Conservation (phyloP, 1,140 invertebrate genomes). For the Nebria ingens region DNA sequence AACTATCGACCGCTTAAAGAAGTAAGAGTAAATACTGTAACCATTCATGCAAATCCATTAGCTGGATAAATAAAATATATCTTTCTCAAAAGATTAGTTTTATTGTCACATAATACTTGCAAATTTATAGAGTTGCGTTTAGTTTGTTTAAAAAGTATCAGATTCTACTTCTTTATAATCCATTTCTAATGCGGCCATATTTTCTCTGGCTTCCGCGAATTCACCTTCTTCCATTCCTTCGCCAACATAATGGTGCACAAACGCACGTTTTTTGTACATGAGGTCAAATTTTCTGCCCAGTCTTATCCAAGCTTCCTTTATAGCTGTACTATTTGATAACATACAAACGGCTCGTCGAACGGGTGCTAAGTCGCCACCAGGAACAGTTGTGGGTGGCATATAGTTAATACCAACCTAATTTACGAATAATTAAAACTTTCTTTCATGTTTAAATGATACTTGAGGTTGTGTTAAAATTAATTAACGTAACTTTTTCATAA, state of each 20-base stretch:
- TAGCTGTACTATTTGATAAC: conserved; percentile 66
- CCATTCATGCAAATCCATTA: conserved; percentile 94
- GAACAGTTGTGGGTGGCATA: conserved; percentile 57
- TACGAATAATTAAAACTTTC: not conserved
- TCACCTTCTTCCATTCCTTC: conserved; percentile 73
- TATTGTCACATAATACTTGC: too few species aligned
- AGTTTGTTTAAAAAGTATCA: too few species aligned
- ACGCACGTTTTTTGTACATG: conserved; percentile 63
- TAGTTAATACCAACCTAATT: conserved; percentile 48
- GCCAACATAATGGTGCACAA: conserved; percentile 67
- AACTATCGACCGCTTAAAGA: conserved; percentile 79
- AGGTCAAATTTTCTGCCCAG: conserved; percentile 58
- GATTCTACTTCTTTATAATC: conserved; percentile 50
- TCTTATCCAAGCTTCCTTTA: conserved; percentile 59
- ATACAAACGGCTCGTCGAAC: conserved; percentile 59
- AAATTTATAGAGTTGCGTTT: too few species aligned
- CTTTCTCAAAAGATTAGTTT: too few species aligned
- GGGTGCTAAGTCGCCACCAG: conserved; percentile 55
- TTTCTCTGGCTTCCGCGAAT: conserved; percentile 57
- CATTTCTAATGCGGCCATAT: conserved; percentile 56
- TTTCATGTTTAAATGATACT: not conserved
- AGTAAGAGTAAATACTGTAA: conserved; percentile 74
- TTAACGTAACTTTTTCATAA: not conserved
- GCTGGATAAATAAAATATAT: conserved; percentile 47
- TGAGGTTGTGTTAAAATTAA: not conserved